phyloP scores from a whole-genome alignment of 1,140 invertebrate genomes.

The Drosophila hydei region DNA sequence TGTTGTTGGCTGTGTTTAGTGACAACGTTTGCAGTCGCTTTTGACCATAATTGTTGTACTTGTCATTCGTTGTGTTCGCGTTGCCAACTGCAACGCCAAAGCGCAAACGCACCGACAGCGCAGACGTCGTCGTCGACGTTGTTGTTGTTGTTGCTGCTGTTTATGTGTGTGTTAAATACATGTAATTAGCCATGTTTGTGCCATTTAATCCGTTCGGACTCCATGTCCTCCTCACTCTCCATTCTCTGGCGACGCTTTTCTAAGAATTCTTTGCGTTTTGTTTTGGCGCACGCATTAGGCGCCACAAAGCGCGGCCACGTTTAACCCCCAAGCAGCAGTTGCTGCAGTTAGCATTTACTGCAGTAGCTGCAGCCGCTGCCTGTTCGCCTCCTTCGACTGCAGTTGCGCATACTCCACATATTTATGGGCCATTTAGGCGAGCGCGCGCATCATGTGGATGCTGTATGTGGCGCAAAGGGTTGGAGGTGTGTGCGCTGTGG shows the following conservation, averaged over 20 bases:
- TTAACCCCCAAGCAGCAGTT: conserved; percentile 68
- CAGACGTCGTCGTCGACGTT: conserved; percentile 25
- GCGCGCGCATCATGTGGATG: conserved; percentile 67
- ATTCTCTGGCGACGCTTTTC: conserved; percentile 71
- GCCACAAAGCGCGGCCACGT: conserved; percentile 74
- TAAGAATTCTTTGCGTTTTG: conserved; percentile 79
- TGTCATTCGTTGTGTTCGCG: conserved; percentile 71
- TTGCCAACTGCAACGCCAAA: conserved; percentile 47
- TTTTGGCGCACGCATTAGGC: conserved; percentile 80
- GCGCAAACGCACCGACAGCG: conserved; percentile 45
- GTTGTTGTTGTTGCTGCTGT: conserved; percentile 6
- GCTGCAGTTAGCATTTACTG: conserved; percentile 31
- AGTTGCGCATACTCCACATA: conserved; percentile 78
- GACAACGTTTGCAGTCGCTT: conserved; percentile 59
- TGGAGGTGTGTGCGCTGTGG: not conserved
- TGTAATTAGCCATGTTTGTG: conserved; percentile 82
- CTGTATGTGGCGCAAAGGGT: conserved; percentile 30
- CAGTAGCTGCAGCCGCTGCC: conserved; percentile 12
- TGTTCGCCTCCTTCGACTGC: conserved; percentile 12
- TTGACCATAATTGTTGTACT: conserved; percentile 77
- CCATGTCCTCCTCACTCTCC: conserved; percentile 33
- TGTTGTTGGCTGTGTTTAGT: conserved; percentile 49
- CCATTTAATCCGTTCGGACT: conserved; percentile 76
- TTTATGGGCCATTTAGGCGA: conserved; percentile 79
- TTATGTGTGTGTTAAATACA: conserved; percentile 74